Base-by-base conservation (phyloP, 2,888 invertebrate genomes). In the Chloroclystis v-ata region DNA sequence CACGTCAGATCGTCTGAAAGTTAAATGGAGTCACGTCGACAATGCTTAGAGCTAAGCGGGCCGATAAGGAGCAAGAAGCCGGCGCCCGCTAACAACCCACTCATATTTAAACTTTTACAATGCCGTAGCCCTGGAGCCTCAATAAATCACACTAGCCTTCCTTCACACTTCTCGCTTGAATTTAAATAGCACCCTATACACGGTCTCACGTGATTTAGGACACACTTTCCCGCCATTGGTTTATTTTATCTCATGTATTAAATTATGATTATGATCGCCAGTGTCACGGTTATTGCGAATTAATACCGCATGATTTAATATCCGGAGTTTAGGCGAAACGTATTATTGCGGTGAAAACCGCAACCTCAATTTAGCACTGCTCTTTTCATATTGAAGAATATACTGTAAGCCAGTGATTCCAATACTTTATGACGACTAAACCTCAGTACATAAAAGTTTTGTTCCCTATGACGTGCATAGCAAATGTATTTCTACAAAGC, bases 71-170 rank as follows among this genome's bases (percentile, higher is more conserved):
- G 44, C 56, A 49, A 28, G 32, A 41, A 39, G 35, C 33, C 42
- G 29, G n/a, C 26, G 46, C 20, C 52, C 52, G 52, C 61, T 58
- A 60, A 59, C 60, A 60, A 57, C 66, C 65, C 59, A 57, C 72
- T 79, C 72, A 81, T 78, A 80, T 78, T 82, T 76, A 80, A 83
- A 82, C 77, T 84, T 82, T 81, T 74, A 75, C 76, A 78, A 78
- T 76, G 68, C 74, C 69, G 64, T 64, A 62, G 62, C 64, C 70
- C 71, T 66, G 53, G 60, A 70, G 64, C 72, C 69, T 61, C 69
- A 73, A 82, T 85, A 81, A 84, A 83, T 84, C 81, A 81, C 72
- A 57, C 57, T 54, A 68, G 63, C 76, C 75, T 78, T 81, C 75
- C 71, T 81, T 80, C 75, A 78, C 80, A 80, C 74, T 71, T 82